Evolutionary conservation across 2,113 vertebrate species (phyloP).

Genomic region (Brachypteracias leptosomus): DNA sequence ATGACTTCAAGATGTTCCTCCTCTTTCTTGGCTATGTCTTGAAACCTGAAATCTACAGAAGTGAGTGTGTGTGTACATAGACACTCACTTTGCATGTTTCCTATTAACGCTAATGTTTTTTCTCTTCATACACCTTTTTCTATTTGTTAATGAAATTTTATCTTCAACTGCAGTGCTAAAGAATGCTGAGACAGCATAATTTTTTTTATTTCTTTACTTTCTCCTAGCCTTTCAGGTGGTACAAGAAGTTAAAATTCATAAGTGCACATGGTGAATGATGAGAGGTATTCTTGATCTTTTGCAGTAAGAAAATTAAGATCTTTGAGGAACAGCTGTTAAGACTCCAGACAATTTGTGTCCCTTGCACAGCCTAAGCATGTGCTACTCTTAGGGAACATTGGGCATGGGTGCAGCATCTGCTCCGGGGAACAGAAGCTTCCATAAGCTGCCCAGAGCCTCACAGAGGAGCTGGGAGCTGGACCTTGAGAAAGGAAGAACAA

Average conservation of each 20-base stretch:
- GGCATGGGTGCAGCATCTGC: neutral
- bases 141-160: neutral
- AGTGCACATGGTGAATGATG: neutral
- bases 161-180: neutral
- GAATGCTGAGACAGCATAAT: neutral
- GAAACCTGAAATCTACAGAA: neutral
- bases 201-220: neutral
- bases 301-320: neutral
- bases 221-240: neutral
- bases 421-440: neutral
- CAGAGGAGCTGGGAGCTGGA: neutral
- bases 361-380: neutral
- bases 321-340: neutral
- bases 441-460: neutral
- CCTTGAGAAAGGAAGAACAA: neutral
- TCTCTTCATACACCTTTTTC: neutral
- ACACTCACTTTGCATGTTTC: neutral
- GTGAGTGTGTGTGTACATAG: neutral
- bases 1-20: neutral
- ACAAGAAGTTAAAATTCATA: neutral
- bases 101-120: neutral
- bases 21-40: neutral
- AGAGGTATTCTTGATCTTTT: neutral
- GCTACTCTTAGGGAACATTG: fast-evolving
- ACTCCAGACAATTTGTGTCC: neutral